phyloP scores from a whole-genome alignment of 2,113 vertebrate genomes.

The Willisornis vidua region DNA sequence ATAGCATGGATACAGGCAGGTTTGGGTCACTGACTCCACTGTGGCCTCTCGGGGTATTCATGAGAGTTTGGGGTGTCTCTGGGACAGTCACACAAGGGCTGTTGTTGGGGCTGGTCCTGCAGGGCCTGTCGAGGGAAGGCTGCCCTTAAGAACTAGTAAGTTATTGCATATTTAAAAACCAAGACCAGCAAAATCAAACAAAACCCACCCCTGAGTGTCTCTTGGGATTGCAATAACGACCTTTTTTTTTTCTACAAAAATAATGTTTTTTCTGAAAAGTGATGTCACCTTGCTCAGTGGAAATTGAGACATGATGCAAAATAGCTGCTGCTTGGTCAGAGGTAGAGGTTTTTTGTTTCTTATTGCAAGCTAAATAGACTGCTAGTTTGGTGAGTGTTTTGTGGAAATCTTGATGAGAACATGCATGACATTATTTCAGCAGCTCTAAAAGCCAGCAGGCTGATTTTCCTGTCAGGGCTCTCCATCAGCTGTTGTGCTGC shows the following conservation, averaged over 20 bases:
- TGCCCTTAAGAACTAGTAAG: background rate
- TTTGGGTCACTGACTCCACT: background rate
- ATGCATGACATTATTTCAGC: background rate
- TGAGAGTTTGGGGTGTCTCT: background rate
- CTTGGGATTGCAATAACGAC: background rate
- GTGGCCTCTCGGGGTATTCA: background rate
- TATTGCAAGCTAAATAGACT: background rate
- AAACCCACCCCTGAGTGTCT: background rate
- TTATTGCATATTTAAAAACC: background rate
- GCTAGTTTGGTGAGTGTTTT: background rate
- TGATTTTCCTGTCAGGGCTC: rapidly evolving
- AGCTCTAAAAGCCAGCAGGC: background rate
- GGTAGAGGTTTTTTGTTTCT: background rate
- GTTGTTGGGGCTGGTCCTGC: background rate
- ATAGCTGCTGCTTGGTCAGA: background rate
- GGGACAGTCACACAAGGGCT: background rate
- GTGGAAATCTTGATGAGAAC: background rate
- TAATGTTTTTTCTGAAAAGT: no score
- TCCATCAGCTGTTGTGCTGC: background rate
- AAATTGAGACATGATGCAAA: background rate
- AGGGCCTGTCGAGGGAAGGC: background rate
- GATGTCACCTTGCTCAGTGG: background rate
- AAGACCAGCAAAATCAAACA: background rate
- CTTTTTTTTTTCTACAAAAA: background rate
- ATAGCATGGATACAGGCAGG: background rate